A percentile compares a stretch with the other conserved stretches of the same genome.
These are phyloP conservation scores for Pseudochromis fuscus DNA, from an alignment of 2,797 vertebrate species.

Conservation along the genomic window DNA sequence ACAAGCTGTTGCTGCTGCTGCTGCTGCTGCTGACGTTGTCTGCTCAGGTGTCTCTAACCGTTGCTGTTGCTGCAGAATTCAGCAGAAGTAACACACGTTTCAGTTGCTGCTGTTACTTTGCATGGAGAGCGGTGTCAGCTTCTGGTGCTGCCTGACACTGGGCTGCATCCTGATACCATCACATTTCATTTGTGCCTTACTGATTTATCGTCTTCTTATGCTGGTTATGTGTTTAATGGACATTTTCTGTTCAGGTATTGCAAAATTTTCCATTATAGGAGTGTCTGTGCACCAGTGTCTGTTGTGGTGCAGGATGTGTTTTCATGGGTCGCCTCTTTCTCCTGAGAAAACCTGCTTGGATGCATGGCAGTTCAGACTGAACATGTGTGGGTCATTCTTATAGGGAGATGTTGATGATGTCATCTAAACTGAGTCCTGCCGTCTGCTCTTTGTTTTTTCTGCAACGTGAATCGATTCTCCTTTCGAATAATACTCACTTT, in stretches of 20 bases:
- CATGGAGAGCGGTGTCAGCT: conserved; percentile 40
- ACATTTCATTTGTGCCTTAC: conserved; percentile 5
- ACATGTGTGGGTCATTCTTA: conserved; percentile 1
- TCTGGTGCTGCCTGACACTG: conserved; percentile 26
- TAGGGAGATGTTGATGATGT: neutral
- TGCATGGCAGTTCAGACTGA: neutral
- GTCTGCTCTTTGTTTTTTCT: conserved; percentile 16
- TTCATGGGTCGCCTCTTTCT: neutral
- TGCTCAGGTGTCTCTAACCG: conserved; percentile 30
- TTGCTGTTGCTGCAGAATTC: conserved; percentile 49
- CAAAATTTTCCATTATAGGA: conserved; percentile 3
- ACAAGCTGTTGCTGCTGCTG: conserved; percentile 29
- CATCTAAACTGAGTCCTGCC: neutral
- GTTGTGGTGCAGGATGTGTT: conserved; percentile 2
- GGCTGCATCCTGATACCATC: conserved; percentile 3
- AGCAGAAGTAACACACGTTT: conserved; percentile 44
- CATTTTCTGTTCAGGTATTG: conserved; percentile 2
- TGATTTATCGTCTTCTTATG: conserved; percentile 16
- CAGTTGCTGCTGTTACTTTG: conserved; percentile 45
- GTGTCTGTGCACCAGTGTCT: neutral
- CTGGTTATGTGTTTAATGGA: neutral
- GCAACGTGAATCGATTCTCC: conserved; percentile 18
- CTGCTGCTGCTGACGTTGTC: conserved; percentile 24
- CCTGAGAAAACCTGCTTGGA: neutral
- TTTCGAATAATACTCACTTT: conserved; percentile 12